Evolutionary conservation across 1,140 invertebrate species (phyloP).

Genomic region (Acyrthosiphon pisum): DNA sequence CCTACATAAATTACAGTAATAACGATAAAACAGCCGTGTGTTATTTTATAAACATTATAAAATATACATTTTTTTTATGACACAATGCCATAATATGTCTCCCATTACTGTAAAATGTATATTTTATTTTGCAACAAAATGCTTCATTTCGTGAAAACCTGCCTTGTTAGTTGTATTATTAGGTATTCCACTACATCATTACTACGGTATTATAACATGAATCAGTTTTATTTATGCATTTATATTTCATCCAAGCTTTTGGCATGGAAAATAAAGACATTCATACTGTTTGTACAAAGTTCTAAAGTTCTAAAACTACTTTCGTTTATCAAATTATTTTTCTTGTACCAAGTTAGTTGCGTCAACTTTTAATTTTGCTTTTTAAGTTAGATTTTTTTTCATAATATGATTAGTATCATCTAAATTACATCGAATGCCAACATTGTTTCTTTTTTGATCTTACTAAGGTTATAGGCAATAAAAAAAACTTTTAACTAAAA

Average conservation of each 20-base stretch:
- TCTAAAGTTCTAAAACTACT: neutral
- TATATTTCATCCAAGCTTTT: neutral
- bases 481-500: neutral
- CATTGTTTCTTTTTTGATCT: neutral
- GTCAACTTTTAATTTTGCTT: neutral
- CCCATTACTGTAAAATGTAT: slow-evolving; percentile 15
- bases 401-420: neutral
- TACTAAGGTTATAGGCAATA: neutral
- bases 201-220: neutral
- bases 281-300: neutral
- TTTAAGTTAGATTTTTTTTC: neutral
- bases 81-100: neutral
- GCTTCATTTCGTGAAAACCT: neutral
- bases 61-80: slow-evolving; percentile 8
- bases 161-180: neutral
- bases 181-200: slow-evolving; percentile 4
- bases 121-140: neutral
- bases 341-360: neutral
- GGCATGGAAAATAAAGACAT: neutral
- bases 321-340: neutral
- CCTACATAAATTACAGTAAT: slow-evolving; percentile 1
- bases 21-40: neutral
- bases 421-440: neutral
- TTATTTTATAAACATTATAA: slow-evolving; percentile 12
- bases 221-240: slow-evolving; percentile 1